Evolutionary conservation across 2,888 invertebrate genomes (phyloP).

Genomic region (Pseudolycoriella hygida): DNA sequence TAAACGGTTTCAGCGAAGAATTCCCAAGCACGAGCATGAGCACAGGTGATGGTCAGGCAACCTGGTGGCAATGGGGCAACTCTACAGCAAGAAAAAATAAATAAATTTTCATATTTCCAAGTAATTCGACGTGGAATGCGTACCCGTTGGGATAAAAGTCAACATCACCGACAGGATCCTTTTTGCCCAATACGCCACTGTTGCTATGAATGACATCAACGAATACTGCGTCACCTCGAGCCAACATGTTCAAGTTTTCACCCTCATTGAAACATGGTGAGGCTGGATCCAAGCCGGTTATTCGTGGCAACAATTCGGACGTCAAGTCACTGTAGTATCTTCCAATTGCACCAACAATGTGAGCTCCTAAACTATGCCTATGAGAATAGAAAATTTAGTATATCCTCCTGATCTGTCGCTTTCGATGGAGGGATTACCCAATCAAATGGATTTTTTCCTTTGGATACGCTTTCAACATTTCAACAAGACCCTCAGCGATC

Average conservation of each 20-base stretch:
- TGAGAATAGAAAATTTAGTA: too few relatives aligned
- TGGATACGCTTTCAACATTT: slow-evolving; percentile 3
- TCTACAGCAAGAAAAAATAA: slow-evolving; percentile 8
- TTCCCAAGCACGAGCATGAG: slow-evolving; percentile 20
- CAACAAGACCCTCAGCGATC: slow-evolving; percentile 7
- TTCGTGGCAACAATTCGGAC: slow-evolving; percentile 18
- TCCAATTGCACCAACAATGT: slow-evolving; percentile 23
- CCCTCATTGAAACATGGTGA: slow-evolving; percentile 21
- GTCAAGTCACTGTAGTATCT: slow-evolving; percentile 19
- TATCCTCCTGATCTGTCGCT: too few relatives aligned
- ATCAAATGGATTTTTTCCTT: slow-evolving; percentile 10
- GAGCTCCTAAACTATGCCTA: slow-evolving; percentile 17
- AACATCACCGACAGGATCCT: slow-evolving; percentile 18
- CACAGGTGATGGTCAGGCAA: slow-evolving; percentile 20
- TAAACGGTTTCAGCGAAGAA: slow-evolving; percentile 25
- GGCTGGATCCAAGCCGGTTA: slow-evolving; percentile 26
- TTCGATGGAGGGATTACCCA: too few relatives aligned
- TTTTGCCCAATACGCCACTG: slow-evolving; percentile 16
- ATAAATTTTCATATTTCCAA: neutral
- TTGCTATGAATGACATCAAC: slow-evolving; percentile 18
- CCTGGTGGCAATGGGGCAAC: slow-evolving; percentile 14
- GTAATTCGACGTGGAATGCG: neutral
- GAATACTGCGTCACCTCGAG: slow-evolving; percentile 16
- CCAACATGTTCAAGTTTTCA: slow-evolving; percentile 14
- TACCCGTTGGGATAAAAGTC: slow-evolving; percentile 25